A percentile compares a stretch with the other conserved stretches of the same genome.
Evolutionary conservation across 2,888 invertebrate genomes (phyloP).

Genomic region (Ennomos quercinarius): DNA sequence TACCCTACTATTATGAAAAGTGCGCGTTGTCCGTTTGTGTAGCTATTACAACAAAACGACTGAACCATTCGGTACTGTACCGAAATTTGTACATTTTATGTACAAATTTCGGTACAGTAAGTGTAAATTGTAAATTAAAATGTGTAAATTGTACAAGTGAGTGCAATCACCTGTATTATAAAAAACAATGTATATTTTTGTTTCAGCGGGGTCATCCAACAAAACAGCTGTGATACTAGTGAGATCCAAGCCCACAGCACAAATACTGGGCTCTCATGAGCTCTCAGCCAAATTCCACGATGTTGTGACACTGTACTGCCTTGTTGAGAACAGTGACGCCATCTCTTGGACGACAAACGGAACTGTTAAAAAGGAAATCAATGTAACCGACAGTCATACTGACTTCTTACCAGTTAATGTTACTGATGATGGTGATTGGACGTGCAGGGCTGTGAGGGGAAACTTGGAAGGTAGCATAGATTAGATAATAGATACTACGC

Average conservation of each 20-base stretch:
- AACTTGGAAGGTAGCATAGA: constrained; percentile 51
- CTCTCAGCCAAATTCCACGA: constrained; percentile 49
- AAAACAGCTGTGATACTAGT: constrained; percentile 56
- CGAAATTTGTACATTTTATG: too few species aligned
- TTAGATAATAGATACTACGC: constrained; percentile 9
- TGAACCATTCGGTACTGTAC: too few species aligned
- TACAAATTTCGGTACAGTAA: too few species aligned
- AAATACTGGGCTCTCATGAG: constrained; percentile 67
- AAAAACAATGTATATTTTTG: constrained; percentile 1
- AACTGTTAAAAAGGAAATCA: constrained; percentile 40
- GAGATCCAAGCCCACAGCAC: constrained; percentile 57
- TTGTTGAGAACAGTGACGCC: constrained; percentile 57
- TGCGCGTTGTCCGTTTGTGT: too few species aligned
- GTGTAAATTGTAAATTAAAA: too few species aligned
- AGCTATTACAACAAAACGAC: too few species aligned
- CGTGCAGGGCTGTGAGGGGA: constrained; percentile 59
- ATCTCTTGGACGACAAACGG: constrained; percentile 61
- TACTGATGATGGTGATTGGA: constrained; percentile 61
- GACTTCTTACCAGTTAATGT: constrained; percentile 59
- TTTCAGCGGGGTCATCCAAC: constrained; percentile 66
- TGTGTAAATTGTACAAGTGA: too few species aligned
- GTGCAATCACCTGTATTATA: not conserved
- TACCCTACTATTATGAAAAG: too few species aligned
- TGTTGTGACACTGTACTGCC: constrained; percentile 58
- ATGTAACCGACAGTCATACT: constrained; percentile 47